These are phyloP conservation scores for Polymixis lichenea DNA, from an alignment of 2,888 invertebrate species.

Conservation along the genomic window DNA sequence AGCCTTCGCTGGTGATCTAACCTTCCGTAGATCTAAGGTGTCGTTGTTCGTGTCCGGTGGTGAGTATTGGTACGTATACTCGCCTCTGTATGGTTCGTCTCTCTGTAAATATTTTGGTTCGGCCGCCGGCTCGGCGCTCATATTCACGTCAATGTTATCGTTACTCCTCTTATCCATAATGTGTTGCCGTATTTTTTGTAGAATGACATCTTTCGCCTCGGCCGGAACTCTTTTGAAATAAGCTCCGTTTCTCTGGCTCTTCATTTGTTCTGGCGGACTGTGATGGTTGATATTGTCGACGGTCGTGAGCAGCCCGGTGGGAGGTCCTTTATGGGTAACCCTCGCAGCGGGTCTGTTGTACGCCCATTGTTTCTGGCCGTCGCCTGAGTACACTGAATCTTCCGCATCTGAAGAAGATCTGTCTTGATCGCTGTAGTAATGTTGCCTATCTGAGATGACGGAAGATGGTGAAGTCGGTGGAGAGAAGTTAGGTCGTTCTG, in stretches of 20 bases:
- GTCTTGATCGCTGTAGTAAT: constrained; percentile 87
- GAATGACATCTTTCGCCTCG: constrained; percentile 88
- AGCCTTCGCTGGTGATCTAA: constrained; percentile 83
- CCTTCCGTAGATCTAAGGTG: constrained; percentile 86
- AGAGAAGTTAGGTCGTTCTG: constrained; percentile 86
- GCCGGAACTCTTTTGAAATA: constrained; percentile 86
- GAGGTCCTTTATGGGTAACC: constrained; percentile 72
- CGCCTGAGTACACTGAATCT: constrained; percentile 83
- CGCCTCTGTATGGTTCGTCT: constrained; percentile 81
- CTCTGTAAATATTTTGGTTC: constrained; percentile 82
- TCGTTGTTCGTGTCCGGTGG: constrained; percentile 77
- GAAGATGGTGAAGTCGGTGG: constrained; percentile 89
- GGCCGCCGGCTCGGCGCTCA: constrained; percentile 69
- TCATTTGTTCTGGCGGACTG: constrained; percentile 74
- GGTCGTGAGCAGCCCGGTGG: constrained; percentile 88
- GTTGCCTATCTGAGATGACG: constrained; percentile 83
- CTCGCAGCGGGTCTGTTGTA: constrained; percentile 73
- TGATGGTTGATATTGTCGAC: constrained; percentile 83
- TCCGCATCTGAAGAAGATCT: constrained; percentile 87
- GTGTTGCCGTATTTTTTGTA: constrained; percentile 89
- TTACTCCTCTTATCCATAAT: constrained; percentile 88
- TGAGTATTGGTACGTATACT: constrained; percentile 78
- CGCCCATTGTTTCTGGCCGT: constrained; percentile 80
- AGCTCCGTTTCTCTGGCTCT: constrained; percentile 72
- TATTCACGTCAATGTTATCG: constrained; percentile 77